phyloP scores from a whole-genome alignment of 2,113 vertebrate species.

The Prolemur simus region DNA sequence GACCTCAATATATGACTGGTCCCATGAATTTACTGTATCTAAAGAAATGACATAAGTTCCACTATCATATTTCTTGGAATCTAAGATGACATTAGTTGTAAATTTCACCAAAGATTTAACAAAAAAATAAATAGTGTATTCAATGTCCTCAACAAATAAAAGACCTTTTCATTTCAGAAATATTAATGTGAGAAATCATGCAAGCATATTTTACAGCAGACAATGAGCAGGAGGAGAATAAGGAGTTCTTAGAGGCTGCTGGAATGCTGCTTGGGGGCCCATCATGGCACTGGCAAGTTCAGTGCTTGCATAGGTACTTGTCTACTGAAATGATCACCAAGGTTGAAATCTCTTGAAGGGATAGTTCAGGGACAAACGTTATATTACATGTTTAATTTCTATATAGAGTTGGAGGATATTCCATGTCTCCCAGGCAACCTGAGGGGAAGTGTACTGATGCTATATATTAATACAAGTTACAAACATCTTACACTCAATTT shows the following conservation, averaged over 20 bases:
- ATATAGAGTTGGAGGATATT: not conserved
- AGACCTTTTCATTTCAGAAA: not conserved
- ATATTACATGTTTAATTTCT: not conserved
- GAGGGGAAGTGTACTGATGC: not conserved
- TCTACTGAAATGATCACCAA: not conserved
- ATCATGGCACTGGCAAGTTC: not conserved
- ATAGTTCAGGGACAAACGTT: not conserved
- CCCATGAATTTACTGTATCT: not conserved
- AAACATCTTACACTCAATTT: not conserved
- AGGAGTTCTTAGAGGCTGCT: not conserved
- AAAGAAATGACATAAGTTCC: not conserved
- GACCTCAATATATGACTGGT: not conserved
- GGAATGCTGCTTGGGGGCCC: not conserved
- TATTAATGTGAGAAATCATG: not conserved
- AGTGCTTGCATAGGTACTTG: not conserved
- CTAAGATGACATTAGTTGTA: not conserved
- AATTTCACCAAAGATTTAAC: slow-evolving; percentile 21
- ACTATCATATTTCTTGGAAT: not conserved
- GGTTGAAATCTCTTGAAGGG: not conserved
- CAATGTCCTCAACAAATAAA: not conserved
- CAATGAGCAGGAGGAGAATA: not conserved
- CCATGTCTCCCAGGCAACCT: not conserved
- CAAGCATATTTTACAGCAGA: not conserved
- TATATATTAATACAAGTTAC: not conserved
- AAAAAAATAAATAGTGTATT: slow-evolving; percentile 5